A percentile compares a stretch with the other conserved stretches of the same genome.
Evolutionary conservation across 2,888 invertebrate genomes (phyloP).

Genomic region (Drepana falcataria): DNA sequence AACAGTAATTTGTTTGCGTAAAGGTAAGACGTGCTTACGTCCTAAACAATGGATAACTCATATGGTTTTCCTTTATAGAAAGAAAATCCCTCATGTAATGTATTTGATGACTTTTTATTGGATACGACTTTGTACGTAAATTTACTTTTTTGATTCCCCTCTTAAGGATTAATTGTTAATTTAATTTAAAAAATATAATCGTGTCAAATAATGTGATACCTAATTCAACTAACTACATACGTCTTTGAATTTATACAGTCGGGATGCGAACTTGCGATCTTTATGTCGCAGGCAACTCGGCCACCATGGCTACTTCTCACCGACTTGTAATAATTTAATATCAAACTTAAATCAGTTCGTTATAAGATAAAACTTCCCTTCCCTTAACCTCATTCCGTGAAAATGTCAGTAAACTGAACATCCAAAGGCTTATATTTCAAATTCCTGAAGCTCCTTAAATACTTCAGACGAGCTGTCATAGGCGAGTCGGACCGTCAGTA

Average conservation of each 20-base stretch:
- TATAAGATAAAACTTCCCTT: too few species aligned
- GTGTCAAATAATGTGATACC: too few species aligned
- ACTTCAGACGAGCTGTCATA: conserved; percentile 25
- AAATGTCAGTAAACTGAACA: background rate
- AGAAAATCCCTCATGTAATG: background rate
- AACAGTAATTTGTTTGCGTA: background rate
- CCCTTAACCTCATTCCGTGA: background rate
- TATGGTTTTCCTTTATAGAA: background rate
- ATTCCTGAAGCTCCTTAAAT: conserved; percentile 14
- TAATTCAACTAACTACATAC: too few species aligned
- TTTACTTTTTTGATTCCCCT: too few species aligned
- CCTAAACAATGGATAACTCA: background rate
- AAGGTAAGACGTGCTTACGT: background rate
- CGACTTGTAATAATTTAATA: too few species aligned
- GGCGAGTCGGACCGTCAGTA: conserved; percentile 26
- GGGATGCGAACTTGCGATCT: too few species aligned
- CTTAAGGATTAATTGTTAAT: too few species aligned
- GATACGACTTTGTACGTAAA: background rate
- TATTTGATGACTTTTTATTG: background rate
- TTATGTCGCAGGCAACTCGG: too few species aligned
- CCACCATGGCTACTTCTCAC: too few species aligned
- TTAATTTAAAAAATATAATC: too few species aligned
- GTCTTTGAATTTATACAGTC: too few species aligned
- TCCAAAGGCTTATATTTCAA: background rate
- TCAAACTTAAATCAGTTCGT: too few species aligned